Base-by-base conservation (phyloP, 2,888 invertebrate genomes). In the Polia nebulosa region DNA sequence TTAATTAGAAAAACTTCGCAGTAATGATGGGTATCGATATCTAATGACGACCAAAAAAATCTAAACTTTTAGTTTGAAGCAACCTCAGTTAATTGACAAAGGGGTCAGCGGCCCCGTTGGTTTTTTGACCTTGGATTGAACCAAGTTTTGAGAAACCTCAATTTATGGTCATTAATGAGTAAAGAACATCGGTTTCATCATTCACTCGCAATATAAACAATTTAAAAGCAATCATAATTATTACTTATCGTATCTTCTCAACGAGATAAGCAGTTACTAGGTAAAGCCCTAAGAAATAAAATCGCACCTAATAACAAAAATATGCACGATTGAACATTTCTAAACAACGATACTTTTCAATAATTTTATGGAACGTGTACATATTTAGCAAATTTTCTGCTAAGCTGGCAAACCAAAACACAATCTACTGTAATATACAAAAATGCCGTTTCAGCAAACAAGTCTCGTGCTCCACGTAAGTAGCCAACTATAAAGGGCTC, bases 211-310 rank as follows among this genome's bases (percentile, higher is more conserved):
- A 52, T 45, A 36, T 44, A 52, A 47, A 55, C 27, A 22, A 41
- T 62, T 27, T 22, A 17, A 53, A 15, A 53, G 32, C 63, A 70
- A 55, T 67, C 39, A 65, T 17, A 53, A 57, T 74, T 55, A 57
- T 74, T 55, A 49, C 27, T n/a, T 25, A 34, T 15, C 22, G 41
- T 58, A 41, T 34, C 13, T 32, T 53, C 8, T 45, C 15, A 56
- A 44, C 1, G 8, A 51, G 59, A 76, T 60, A 59, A 66, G 58
- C 29, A 4, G 44, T 73, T 47, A 29, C 52, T n/a, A 49, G 15
- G 41, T n/a, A 15, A 39, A 32, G 15, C 11, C 15, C 0, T 25
- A 32, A 13, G 0, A 52, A 52, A 70, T n/a, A 44, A 25, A 49
- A n/a, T 25, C 22, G 2, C 6, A 36, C 5, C 11, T 17, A 32